These are phyloP conservation scores for Meganola albula DNA, from an alignment of 2,888 invertebrate genomes.

Conservation along the genomic window DNA sequence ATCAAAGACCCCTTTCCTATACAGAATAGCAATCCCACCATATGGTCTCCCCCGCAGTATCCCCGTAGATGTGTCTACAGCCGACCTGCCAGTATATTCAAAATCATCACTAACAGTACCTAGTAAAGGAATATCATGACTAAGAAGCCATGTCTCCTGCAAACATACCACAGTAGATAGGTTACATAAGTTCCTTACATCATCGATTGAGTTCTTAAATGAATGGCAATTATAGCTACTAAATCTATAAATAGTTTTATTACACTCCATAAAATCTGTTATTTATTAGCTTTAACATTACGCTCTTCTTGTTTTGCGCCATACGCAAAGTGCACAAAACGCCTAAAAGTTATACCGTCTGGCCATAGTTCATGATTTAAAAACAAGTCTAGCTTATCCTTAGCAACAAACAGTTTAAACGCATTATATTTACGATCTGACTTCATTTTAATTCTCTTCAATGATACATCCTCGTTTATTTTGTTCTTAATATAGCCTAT, in stretches of 20 bases:
- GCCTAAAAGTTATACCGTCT: constrained; percentile 9
- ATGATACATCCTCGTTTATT: not conserved
- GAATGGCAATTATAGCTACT: constrained; percentile 2
- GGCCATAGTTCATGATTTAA: constrained; percentile 13
- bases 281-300: not conserved
- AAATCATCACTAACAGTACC: constrained; percentile 2
- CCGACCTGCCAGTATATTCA: constrained; percentile 2
- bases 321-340: constrained; percentile 9
- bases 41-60: constrained; percentile 2
- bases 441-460: constrained; percentile 5
- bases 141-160: constrained; percentile 4
- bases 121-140: constrained; percentile 3
- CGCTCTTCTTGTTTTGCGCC: constrained; percentile 3
- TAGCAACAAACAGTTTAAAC: constrained; percentile 9
- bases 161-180: not conserved
- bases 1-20: not conserved
- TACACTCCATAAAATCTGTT: constrained; percentile 1
- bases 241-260: constrained; percentile 2
- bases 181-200: not conserved
- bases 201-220: constrained; percentile 1
- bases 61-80: not conserved
- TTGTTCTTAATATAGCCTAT: not conserved
- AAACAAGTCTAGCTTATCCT: constrained; percentile 8
- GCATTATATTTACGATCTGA: constrained; percentile 7
- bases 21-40: constrained; percentile 3